phyloP scores from a whole-genome alignment of 2,888 invertebrate species.

The Dicyrtoma fusca region DNA sequence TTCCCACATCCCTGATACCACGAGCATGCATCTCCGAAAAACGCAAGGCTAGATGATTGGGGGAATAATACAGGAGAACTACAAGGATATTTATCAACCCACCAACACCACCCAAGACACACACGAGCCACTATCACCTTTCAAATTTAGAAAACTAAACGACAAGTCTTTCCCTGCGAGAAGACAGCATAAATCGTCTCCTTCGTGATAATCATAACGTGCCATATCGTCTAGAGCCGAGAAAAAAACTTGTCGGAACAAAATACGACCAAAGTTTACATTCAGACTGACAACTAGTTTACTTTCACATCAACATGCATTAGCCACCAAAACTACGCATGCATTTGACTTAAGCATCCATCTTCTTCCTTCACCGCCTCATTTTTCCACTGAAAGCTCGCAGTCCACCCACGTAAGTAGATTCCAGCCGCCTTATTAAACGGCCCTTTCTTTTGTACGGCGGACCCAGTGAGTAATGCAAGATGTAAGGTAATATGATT shows the following conservation, averaged over 20 bases:
- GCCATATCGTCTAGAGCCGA: conserved; percentile 2
- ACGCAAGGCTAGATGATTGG: no score
- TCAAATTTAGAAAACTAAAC: conserved; percentile 18
- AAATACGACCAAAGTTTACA: conserved; percentile 21
- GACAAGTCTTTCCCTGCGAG: conserved; percentile 13
- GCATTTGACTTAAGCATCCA: neutral
- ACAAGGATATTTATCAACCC: no score
- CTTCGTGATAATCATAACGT: conserved; percentile 26
- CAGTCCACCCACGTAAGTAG: no score
- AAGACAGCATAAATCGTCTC: conserved; percentile 18
- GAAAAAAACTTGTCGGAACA: neutral
- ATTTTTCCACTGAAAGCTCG: no score
- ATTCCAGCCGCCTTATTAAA: no score
- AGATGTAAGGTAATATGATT: no score
- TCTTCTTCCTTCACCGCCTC: neutral
- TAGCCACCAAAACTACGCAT: conserved; percentile 10
- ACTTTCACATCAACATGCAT: conserved; percentile 17
- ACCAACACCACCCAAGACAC: neutral
- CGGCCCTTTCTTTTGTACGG: no score
- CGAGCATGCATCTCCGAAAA: no score
- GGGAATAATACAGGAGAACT: no score
- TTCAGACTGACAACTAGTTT: conserved; percentile 25
- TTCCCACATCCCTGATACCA: conserved; percentile 20
- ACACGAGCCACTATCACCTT: conserved; percentile 2
- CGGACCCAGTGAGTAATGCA: no score